phyloP scores from a whole-genome alignment of 2,888 invertebrate species.

The Sphaerophoria rueppellii region DNA sequence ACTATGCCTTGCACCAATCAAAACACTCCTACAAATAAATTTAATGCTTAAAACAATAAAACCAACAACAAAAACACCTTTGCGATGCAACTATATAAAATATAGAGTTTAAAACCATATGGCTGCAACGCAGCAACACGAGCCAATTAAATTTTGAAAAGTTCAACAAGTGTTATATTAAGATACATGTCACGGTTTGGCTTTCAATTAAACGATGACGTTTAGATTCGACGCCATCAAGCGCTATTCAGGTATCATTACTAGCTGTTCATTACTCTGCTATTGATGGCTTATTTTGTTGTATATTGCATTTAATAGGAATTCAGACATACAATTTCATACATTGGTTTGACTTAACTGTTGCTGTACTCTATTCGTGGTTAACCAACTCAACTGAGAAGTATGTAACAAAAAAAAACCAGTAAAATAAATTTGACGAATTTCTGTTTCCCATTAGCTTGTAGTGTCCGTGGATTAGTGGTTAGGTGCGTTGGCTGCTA shows the following conservation, averaged over 20 bases:
- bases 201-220: slow-evolving; percentile 62
- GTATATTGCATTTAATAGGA: slow-evolving; percentile 31
- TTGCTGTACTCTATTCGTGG: slow-evolving; percentile 25
- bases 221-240: slow-evolving; percentile 57
- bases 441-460: no score
- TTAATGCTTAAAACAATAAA: slow-evolving; percentile 20
- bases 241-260: slow-evolving; percentile 35
- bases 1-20: slow-evolving; percentile 44
- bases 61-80: neutral
- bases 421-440: no score
- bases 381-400: slow-evolving; percentile 23
- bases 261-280: slow-evolving; percentile 9
- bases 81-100: slow-evolving; percentile 41
- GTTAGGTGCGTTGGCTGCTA: no score
- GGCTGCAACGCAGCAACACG: slow-evolving; percentile 40
- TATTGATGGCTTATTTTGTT: slow-evolving; percentile 4
- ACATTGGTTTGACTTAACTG: slow-evolving; percentile 10
- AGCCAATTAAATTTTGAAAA: slow-evolving; percentile 72
- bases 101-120: neutral
- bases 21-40: slow-evolving; percentile 43
- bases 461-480: no score
- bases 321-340: slow-evolving; percentile 1
- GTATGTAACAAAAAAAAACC: neutral
- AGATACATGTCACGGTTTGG: slow-evolving; percentile 68
- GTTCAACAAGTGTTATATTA: slow-evolving; percentile 70